Conservation (phyloP, 1,140 invertebrate species). For the Macrobrachium rosenbergii region DNA sequence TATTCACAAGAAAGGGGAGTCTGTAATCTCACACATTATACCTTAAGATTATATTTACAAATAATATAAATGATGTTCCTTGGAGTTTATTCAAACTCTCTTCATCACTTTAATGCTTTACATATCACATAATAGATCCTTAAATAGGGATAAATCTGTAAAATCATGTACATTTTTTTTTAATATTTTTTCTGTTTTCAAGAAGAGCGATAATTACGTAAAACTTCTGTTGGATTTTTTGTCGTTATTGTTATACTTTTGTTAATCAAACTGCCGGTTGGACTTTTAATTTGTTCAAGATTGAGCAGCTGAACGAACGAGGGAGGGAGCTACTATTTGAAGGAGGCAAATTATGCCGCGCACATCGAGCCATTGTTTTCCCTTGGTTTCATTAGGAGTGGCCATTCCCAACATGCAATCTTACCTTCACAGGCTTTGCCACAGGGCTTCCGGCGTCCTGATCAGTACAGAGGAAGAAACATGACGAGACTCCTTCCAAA, state of each 20-base stretch:
- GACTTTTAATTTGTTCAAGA: neutral
- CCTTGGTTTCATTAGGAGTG: too few species aligned
- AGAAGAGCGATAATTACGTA: conserved; percentile 14
- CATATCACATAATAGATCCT: conserved; percentile 62
- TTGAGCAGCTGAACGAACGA: conserved; percentile 14
- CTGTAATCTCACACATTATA: conserved; percentile 45
- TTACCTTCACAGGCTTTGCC: too few species aligned
- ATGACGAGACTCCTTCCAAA: too few species aligned
- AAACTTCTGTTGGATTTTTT: too few species aligned
- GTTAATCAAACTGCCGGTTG: neutral
- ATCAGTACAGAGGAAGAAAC: too few species aligned
- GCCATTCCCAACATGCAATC: too few species aligned
- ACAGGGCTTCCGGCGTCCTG: too few species aligned
- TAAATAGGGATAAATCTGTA: neutral
- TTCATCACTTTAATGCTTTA: conserved; percentile 58
- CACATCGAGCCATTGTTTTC: too few species aligned
- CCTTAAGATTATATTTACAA: conserved; percentile 62
- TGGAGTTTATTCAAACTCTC: conserved; percentile 17
- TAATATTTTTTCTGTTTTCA: conserved; percentile 24
- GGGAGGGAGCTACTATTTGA: conserved; percentile 36
- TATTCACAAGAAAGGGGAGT: conserved; percentile 41
- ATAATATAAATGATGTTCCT: conserved; percentile 54
- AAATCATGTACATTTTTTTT: conserved; percentile 2
- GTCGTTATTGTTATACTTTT: neutral
- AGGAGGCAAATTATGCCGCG: too few species aligned